Evolutionary conservation across 2,113 vertebrate species (phyloP), one percentile per base, ranked within the genome.

Genomic region (Oenanthe oenanthe): DNA sequence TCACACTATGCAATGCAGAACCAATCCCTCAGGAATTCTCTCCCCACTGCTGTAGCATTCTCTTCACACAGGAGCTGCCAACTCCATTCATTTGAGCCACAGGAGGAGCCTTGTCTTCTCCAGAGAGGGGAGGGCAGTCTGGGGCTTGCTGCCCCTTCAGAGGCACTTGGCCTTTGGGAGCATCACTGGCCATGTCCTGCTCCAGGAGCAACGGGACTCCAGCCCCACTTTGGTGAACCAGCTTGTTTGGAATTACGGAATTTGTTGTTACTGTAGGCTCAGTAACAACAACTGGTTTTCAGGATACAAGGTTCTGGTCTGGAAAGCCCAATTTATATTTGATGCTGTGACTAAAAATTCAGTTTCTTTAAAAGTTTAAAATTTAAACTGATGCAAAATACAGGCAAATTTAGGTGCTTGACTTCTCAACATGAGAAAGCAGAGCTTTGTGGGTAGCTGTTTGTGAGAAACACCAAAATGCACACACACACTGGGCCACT

Each of bases 401-500:
- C 14, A 80, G 92, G 15, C 62, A 91, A 91, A 62, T 94, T 96
- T 75, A 75, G 91, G 66, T 65, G 87, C 85, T 94, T 96, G 85
- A 93, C 87, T 78, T 94, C 79, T 96, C 74, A 28, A 78, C 79
- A 85, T 71, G 83, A 79, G 72, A 92, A 95, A 89, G 87, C 84
- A 97, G 96, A 97, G 88, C 78, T 96, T 95, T 97, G 89, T 84
- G 92, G 91, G 75, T 86, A 86, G 92, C 75, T 71, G 13, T 79
- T 92, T 92, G 93, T 95, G 92, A 92, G 71, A 81, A 95, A 95
- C 78, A 94, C 56, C 3, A 29, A 95, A 89, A 95, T 93, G 94
- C 70, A 71, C 94, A 91, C 95, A 91, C 51, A 95, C 85, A 89
- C 60, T 17, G 47, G 38, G 63, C 76, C 34, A 17, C 86, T 92